Percentiles rank a stretch among this genome's conserved stretches.
phyloP scores from a whole-genome alignment of 2,888 invertebrate genomes.

The Petrolisthes manimaculis region DNA sequence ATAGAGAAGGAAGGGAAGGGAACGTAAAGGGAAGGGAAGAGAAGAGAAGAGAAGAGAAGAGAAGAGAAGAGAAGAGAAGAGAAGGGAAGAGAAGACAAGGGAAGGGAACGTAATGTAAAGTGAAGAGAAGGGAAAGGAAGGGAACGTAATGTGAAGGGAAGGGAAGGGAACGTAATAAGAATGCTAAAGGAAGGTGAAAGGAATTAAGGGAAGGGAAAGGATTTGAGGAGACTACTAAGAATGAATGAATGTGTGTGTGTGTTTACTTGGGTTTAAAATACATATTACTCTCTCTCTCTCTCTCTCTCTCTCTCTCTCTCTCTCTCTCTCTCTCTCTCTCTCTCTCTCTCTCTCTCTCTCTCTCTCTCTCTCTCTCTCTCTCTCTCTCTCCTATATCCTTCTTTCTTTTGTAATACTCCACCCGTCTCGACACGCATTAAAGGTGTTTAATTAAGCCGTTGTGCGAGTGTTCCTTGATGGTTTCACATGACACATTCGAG shows the following conservation, averaged over 20 bases:
- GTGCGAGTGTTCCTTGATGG: too few species aligned
- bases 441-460: too few species aligned
- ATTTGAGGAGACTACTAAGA: background rate
- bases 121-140: too few species aligned
- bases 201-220: background rate
- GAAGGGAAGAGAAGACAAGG: background rate
- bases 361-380: too few species aligned
- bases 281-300: background rate
- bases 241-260: background rate
- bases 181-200: background rate
- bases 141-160: background rate
- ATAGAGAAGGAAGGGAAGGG: too few species aligned
- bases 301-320: background rate
- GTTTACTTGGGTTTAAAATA: background rate
- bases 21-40: too few species aligned
- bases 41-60: too few species aligned
- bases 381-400: too few species aligned
- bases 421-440: too few species aligned
- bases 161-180: background rate
- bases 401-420: too few species aligned
- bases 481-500: too few species aligned
- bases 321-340: background rate
- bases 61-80: background rate
- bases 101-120: background rate
- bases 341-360: too few species aligned